Conservation (phyloP, 2,888 invertebrate species). For the Drosophila ezoana region DNA sequence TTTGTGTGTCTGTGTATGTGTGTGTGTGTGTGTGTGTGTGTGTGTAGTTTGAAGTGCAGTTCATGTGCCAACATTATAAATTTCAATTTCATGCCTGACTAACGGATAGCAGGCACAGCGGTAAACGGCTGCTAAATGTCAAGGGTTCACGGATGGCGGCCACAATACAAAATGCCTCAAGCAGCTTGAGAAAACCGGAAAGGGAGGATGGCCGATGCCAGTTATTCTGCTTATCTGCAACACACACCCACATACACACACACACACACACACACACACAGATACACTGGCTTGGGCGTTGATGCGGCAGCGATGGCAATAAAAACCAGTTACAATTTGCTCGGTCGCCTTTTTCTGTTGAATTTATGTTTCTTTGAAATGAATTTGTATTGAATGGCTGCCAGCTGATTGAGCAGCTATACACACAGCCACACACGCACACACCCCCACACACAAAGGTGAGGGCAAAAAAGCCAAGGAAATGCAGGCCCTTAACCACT, state of each 20-base stretch:
- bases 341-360: conserved; percentile 58
- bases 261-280: conserved; percentile 10
- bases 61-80: conserved; percentile 60
- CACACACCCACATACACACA: conserved; percentile 20
- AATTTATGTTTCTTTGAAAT: conserved; percentile 63
- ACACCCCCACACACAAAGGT: neutral
- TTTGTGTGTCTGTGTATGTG: too few relatives aligned
- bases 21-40: conserved; percentile 3
- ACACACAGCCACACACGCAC: conserved; percentile 17
- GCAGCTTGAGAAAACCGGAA: conserved; percentile 16
- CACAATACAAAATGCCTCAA: conserved; percentile 46
- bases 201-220: neutral
- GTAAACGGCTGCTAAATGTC: conserved; percentile 57
- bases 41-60: conserved; percentile 28
- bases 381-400: conserved; percentile 68
- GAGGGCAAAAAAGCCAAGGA: conserved; percentile 7
- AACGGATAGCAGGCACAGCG: conserved; percentile 28
- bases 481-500: conserved; percentile 52
- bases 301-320: conserved; percentile 61
- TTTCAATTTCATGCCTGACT: conserved; percentile 76
- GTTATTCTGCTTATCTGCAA: conserved; percentile 52
- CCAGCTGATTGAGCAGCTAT: conserved; percentile 45
- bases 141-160: conserved; percentile 45
- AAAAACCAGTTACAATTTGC: conserved; percentile 67
- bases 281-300: conserved; percentile 31